These are phyloP conservation scores for Rhagium mordax DNA, from an alignment of 2,888 invertebrate species.

Conservation along the genomic window DNA sequence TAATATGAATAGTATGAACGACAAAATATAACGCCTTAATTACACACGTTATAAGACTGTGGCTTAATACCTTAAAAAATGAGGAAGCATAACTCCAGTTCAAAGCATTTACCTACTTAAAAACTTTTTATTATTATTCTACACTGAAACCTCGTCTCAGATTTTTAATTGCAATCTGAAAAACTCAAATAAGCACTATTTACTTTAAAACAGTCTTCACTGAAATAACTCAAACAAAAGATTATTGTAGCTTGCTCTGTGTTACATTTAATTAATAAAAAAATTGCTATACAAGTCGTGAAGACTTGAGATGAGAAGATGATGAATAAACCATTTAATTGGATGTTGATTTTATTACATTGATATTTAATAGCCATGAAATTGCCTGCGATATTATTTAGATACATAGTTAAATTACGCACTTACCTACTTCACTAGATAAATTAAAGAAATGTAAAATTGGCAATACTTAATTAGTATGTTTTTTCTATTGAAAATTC, in stretches of 20 bases:
- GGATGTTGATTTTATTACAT: constrained; percentile 7
- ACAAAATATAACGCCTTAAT: no score
- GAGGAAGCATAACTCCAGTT: neutral
- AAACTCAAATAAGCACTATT: constrained; percentile 24
- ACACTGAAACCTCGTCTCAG: constrained; percentile 1
- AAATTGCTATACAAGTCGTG: neutral
- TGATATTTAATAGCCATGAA: neutral
- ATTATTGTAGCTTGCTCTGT: constrained; percentile 15
- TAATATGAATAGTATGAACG: no score
- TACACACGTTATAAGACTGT: no score
- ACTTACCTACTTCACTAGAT: no score
- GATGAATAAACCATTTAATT: constrained; percentile 11
- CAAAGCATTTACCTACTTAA: neutral
- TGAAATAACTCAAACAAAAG: constrained; percentile 24
- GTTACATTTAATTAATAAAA: constrained; percentile 19
- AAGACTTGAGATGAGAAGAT: neutral
- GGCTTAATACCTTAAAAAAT: neutral
- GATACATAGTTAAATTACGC: neutral
- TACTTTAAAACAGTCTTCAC: constrained; percentile 20
- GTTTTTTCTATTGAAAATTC: no score
- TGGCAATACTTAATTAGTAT: neutral
- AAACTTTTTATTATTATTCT: neutral
- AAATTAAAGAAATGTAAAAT: neutral
- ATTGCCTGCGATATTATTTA: neutral
- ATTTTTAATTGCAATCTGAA: constrained; percentile 18